These are phyloP conservation scores for Caenorhabditis plicata DNA, from an alignment of 2,888 invertebrate species.

Conservation along the genomic window DNA sequence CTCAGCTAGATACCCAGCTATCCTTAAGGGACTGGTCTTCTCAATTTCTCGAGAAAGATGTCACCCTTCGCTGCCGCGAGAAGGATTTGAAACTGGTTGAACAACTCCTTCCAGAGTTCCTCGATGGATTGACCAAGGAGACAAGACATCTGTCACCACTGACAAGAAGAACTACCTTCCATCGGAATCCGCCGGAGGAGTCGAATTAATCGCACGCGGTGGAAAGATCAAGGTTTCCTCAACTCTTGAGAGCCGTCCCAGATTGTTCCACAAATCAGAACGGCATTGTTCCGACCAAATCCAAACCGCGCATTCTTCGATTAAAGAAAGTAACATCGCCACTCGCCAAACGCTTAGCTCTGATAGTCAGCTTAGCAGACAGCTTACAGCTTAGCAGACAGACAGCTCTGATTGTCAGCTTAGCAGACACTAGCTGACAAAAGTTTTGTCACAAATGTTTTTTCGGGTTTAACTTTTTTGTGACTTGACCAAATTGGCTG, in stretches of 20 bases:
- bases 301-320: slow-evolving; percentile 86
- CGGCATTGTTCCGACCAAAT: slow-evolving; percentile 90
- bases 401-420: no score
- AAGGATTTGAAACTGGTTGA: slow-evolving; percentile 79
- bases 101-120: slow-evolving; percentile 63
- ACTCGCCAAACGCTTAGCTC: no score
- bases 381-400: no score
- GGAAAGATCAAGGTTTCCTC: slow-evolving; percentile 85
- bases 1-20: slow-evolving; percentile 75
- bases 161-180: slow-evolving; percentile 78
- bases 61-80: slow-evolving; percentile 80
- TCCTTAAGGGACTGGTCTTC: slow-evolving; percentile 83
- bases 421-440: no score
- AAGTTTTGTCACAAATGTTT: no score
- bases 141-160: no score
- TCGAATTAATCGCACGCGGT: slow-evolving; percentile 78
- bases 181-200: slow-evolving; percentile 79
- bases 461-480: no score
- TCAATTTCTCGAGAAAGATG: slow-evolving; percentile 82
- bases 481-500: no score
- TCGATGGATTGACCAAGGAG: slow-evolving; percentile 52
- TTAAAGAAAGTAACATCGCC: no score
- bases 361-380: no score
- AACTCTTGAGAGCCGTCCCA: slow-evolving; percentile 86
- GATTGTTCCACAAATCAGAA: slow-evolving; percentile 91